Evolutionary conservation across 2,113 vertebrate genomes (phyloP), one percentile per base, ranked within the genome.

Genomic region (Erinaceus europaeus): DNA sequence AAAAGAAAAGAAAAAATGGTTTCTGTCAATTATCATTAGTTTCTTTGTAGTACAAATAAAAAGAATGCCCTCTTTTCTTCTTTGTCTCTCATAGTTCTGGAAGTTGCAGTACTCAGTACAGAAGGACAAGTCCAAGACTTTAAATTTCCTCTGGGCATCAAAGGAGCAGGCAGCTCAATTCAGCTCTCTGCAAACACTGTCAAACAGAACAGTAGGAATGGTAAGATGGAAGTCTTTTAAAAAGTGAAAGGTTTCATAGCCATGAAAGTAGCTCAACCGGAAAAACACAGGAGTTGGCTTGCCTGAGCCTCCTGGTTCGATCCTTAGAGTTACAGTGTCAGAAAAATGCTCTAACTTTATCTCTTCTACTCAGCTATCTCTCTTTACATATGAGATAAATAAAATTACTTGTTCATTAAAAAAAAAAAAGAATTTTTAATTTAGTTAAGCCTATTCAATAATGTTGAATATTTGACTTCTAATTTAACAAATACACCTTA

Each of bases 71-170:
- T 62, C 34, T 71, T 91, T 29, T 85, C 34, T 46, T 15, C 75
- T 94, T 89, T 94, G 73, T 1, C 86, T 91, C 67, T 36, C 86
- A 61, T 95, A 99, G 99, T 99, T 96, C 96, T 99, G 92, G 98
- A 99, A 95, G 99, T 99, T 92, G 99, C 98, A 42, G 98, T 99
- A 13, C 98, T 99, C 92, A 99, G 98, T 96, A 99, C 99, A 9
- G 99, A 99, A 91, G 99, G 99, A 87, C 99, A 99, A 94, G 98
- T 99, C 94, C 98, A 99, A 94, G 99, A 99, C 95, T 99, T 99
- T 93, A 98, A 98, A 96, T 99, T 99, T 97, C 99, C 99, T 95
- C 98, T 99, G 94, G 98, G 98, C 91, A 98, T 97, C 96, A 98
- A 98, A 94, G 98, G 97, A 75, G 89, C 89, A 10, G 98, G 98